phyloP scores from a whole-genome alignment of 1,140 invertebrate species.

The Drosophila kanapiae region DNA sequence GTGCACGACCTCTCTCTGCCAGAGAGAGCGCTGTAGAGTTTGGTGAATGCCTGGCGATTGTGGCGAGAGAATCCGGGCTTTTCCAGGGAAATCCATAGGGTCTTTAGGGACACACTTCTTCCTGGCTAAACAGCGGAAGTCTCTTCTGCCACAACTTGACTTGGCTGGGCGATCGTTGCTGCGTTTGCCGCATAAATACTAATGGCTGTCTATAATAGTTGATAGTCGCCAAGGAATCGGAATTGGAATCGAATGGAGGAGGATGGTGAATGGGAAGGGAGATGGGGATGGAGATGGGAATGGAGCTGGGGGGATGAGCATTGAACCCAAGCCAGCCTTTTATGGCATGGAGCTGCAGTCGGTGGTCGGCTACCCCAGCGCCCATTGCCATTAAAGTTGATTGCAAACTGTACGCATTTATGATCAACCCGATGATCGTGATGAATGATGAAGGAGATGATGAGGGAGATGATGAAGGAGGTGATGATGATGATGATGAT shows the following conservation, averaged over 20 bases:
- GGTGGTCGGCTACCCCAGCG: slow-evolving; percentile 28
- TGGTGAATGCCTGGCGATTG: slow-evolving; percentile 29
- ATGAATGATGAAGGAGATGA: slow-evolving; percentile 5
- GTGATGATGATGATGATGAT: background rate
- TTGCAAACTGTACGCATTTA: slow-evolving; percentile 80
- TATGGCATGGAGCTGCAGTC: slow-evolving; percentile 9
- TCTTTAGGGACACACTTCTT: slow-evolving; percentile 32
- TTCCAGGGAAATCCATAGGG: slow-evolving; percentile 29
- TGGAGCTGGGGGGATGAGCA: slow-evolving; percentile 40
- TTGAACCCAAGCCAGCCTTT: slow-evolving; percentile 52
- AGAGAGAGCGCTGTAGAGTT: slow-evolving; percentile 1
- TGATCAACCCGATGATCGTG: slow-evolving; percentile 32
- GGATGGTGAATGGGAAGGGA: background rate
- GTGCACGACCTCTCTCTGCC: slow-evolving; percentile 10
- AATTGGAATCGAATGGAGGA: slow-evolving; percentile 15
- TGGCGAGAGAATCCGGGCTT: slow-evolving; percentile 8
- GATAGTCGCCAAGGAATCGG: slow-evolving; percentile 51
- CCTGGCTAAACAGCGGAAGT: slow-evolving; percentile 7
- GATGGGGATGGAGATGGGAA: background rate
- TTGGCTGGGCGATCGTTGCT: slow-evolving; percentile 13
- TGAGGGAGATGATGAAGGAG: slow-evolving; percentile 3
- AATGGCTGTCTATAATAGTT: slow-evolving; percentile 72
- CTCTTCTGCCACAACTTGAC: slow-evolving; percentile 13
- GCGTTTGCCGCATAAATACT: slow-evolving; percentile 72
- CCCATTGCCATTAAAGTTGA: slow-evolving; percentile 74